These are phyloP conservation scores for Vanacampus margaritifer DNA, from an alignment of 2,113 vertebrate species.

Conservation along the genomic window DNA sequence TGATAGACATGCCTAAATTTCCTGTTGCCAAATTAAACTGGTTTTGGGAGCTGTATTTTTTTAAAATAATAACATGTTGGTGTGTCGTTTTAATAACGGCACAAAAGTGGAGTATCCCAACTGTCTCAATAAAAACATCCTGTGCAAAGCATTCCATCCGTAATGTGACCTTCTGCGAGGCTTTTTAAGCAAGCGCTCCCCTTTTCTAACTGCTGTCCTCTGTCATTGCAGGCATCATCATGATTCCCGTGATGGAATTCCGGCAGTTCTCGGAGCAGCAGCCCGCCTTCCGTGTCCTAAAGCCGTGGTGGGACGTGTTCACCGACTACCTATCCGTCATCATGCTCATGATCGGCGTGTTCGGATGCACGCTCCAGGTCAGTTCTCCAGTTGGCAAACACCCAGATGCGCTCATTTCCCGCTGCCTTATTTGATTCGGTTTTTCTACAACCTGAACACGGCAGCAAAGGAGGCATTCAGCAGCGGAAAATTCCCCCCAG, in stretches of 20 bases:
- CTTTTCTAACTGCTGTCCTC: not conserved
- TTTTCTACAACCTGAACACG: conserved; percentile 43
- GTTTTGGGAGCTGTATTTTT: not conserved
- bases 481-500: conserved; percentile 52
- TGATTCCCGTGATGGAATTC: conserved; percentile 98
- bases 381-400: conserved; percentile 32
- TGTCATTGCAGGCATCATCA: conserved; percentile 74
- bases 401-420: conserved; percentile 25
- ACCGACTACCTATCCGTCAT: conserved; percentile 93
- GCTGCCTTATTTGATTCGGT: conserved; percentile 6
- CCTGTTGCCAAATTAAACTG: no score
- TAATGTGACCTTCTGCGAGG: not conserved
- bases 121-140: conserved; percentile 7
- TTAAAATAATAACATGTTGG: not conserved
- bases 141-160: conserved; percentile 13
- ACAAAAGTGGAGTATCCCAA: not conserved
- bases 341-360: conserved; percentile 98
- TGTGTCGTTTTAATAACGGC: not conserved
- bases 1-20: no score
- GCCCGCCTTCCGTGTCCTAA: conserved; percentile 94
- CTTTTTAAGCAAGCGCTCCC: not conserved
- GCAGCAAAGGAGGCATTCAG: conserved; percentile 52
- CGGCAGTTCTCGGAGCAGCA: conserved; percentile 98
- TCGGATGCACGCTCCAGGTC: conserved; percentile 97
- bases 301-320: conserved; percentile 99